Evolutionary conservation across 2,797 vertebrate species (phyloP).

Genomic region (Buphagus erythrorhynchus): DNA sequence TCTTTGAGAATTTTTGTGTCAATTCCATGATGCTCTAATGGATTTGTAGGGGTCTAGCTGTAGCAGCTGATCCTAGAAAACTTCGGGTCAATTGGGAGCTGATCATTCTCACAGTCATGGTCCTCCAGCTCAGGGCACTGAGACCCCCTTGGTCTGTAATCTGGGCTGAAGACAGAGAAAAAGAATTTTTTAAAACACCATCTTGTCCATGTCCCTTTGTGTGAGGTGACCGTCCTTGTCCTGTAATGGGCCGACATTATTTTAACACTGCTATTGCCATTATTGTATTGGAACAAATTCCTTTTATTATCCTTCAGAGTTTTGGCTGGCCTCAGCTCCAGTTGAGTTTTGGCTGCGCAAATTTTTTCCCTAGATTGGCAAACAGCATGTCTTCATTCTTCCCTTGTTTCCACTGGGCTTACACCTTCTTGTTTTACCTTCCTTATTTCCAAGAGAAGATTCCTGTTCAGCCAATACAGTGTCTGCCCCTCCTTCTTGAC

Average conservation of each 20-base stretch:
- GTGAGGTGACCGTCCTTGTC: not conserved
- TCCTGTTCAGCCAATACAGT: not conserved
- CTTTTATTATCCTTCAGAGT: not conserved
- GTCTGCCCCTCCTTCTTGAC: not conserved
- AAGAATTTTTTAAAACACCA: not conserved
- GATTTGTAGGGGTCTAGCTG: not conserved
- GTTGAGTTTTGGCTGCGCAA: not conserved
- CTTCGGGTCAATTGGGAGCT: not conserved
- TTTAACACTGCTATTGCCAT: not conserved
- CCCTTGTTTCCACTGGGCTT: not conserved
- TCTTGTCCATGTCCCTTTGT: not conserved
- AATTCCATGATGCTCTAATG: not conserved
- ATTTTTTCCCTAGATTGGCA: not conserved
- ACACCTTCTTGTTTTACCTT: not conserved
- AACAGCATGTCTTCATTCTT: not conserved
- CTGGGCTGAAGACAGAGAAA: not conserved
- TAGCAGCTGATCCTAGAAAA: not conserved
- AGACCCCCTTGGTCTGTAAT: too few species aligned
- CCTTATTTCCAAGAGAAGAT: not conserved
- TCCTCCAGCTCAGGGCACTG: not conserved
- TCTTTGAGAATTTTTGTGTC: not conserved
- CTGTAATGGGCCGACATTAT: not conserved
- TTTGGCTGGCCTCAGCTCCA: accelerated
- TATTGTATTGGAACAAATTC: not conserved
- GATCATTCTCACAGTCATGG: not conserved